phyloP scores from a whole-genome alignment of 2,113 vertebrate species.

The Erinaceus europaeus region DNA sequence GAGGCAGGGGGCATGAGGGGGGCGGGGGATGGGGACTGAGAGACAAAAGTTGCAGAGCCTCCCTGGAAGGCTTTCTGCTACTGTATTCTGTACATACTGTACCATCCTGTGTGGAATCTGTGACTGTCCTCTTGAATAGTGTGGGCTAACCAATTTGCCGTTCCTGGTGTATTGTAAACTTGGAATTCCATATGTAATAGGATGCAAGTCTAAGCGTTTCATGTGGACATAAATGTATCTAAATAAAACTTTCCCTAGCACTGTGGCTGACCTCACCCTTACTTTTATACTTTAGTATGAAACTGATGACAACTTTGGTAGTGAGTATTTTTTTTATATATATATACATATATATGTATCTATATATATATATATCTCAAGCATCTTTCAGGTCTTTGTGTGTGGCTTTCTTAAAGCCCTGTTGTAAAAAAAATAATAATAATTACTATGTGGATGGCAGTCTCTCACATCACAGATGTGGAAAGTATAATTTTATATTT shows the following conservation, averaged over 20 bases:
- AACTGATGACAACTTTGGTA: conserved; percentile 91
- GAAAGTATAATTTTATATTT: conserved; percentile 99
- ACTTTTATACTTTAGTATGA: conserved; percentile 92
- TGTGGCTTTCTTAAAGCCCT: conserved; percentile 97
- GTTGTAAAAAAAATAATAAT: conserved; percentile 97
- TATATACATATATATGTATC: conserved; percentile 88
- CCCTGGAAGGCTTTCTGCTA: conserved; percentile 59
- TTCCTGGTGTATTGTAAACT: conserved; percentile 80
- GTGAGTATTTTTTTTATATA: conserved; percentile 90
- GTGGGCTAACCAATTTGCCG: conserved; percentile 74
- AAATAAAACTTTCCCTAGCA: conserved; percentile 84
- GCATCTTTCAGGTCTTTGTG: conserved; percentile 99
- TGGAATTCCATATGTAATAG: conserved; percentile 84
- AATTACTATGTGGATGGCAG: conserved; percentile 95
- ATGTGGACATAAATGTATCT: conserved; percentile 86
- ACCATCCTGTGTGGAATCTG: conserved; percentile 73
- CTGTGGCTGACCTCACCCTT: conserved; percentile 89
- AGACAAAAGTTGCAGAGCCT: conserved; percentile 67
- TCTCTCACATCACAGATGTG: conserved; percentile 99
- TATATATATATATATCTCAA: conserved; percentile 88
- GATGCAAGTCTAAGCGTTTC: conserved; percentile 84
- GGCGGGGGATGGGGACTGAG: conserved; percentile 50
- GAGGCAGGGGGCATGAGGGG: neutral
- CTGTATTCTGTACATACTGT: conserved; percentile 75
- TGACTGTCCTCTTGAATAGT: conserved; percentile 74